Evolutionary conservation across 2,113 vertebrate species (phyloP).

Genomic region (Ptychochromis oligacanthus): DNA sequence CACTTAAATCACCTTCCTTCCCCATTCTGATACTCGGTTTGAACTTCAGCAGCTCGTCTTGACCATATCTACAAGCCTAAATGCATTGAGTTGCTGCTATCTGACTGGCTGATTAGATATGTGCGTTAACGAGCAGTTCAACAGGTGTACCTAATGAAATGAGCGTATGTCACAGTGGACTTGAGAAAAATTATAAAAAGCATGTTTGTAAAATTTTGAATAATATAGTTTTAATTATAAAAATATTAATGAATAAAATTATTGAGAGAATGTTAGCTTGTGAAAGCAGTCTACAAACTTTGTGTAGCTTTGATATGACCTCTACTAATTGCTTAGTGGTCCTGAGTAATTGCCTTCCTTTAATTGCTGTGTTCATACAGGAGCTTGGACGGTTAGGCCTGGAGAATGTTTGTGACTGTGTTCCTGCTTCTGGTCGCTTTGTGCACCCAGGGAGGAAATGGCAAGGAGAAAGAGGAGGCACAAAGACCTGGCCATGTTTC

Average conservation of each 20-base stretch:
- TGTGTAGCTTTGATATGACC: not conserved
- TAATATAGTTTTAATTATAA: too few species aligned
- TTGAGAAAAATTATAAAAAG: too few species aligned
- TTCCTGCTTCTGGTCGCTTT: conserved; percentile 74
- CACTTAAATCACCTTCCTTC: too few species aligned
- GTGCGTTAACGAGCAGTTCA: too few species aligned
- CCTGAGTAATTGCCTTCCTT: not conserved
- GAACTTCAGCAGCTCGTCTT: too few species aligned
- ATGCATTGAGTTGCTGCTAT: too few species aligned
- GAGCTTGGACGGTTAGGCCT: conserved; percentile 35
- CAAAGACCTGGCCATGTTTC: conserved; percentile 87
- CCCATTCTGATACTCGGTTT: too few species aligned
- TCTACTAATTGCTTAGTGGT: not conserved
- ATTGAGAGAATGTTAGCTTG: not conserved
- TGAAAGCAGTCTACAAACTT: not conserved
- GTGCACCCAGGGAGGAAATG: conserved; percentile 53
- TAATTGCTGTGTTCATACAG: conserved; percentile 44
- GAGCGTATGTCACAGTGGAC: not conserved
- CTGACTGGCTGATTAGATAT: too few species aligned
- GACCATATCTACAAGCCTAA: too few species aligned
- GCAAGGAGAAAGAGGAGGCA: conserved; percentile 35
- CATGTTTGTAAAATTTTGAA: too few species aligned
- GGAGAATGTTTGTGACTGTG: conserved; percentile 76
- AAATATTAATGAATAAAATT: too few species aligned
- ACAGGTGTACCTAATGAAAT: too few species aligned